Evolutionary conservation across 2,797 vertebrate species (phyloP), one percentile per base, ranked within the genome.

Genomic region (Hephaestus fuliginosus): DNA sequence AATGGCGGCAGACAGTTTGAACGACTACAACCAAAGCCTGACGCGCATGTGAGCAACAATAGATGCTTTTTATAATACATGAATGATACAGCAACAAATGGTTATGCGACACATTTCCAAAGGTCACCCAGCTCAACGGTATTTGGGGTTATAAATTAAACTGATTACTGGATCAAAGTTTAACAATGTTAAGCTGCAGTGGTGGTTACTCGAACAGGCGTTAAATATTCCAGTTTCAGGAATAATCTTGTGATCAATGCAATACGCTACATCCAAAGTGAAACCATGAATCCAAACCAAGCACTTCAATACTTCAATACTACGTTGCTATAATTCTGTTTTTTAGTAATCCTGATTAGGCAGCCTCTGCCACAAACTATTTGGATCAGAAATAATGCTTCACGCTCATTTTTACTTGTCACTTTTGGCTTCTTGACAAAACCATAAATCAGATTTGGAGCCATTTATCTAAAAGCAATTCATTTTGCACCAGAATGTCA

Each of bases 381-480:
- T 82, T 51, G 57, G n/a, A 68, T 43, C n/a, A 61, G 2, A 70
- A 74, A 57, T 43, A 62, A 75, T 86, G 65, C 73, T 56, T 76
- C n/a, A 44, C 18, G 43, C 53, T 84, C 46, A 74, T 78, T 85
- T 80, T 74, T 74, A 57, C 80, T 67, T 84, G 30, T 70, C 41
- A 84, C 68, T 74, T 81, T 76, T 85, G 81, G 71, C 74, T 64
- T 58, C 46, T 46, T 80, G 55, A 76, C 71, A 82, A 89, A 25
- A 83, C 11, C 4, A 9, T 78, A 49, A 78, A 89, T 87, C 64
- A 71, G 30, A 88, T 79, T 78, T 74, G 41, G 39, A 80, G 39
- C 70, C 74, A 75, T 82, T 84, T 80, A 61, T 83, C 69, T 81
- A 71, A 87, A 80, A 83, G 77, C 73, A 83, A 81, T 89, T 80